Evolutionary conservation across 1,140 invertebrate species (phyloP).

Genomic region (Drosophila ambigua): DNA sequence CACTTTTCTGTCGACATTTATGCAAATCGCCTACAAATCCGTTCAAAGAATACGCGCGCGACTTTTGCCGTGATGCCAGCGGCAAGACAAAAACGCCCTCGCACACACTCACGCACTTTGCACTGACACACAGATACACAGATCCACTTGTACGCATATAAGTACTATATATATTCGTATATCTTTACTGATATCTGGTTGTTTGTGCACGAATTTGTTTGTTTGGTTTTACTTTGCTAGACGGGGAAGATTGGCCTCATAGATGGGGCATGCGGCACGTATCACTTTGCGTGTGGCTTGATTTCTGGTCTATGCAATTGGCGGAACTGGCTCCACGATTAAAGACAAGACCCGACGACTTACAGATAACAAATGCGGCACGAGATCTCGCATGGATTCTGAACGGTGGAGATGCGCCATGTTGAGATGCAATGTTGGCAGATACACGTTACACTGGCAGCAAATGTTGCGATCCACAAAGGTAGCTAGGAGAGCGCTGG

Average conservation of each 20-base stretch:
- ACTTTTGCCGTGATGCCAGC: constrained; percentile 26
- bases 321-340: constrained; percentile 7
- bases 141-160: constrained; percentile 19
- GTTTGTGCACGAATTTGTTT: constrained; percentile 48
- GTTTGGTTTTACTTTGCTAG: constrained; percentile 36
- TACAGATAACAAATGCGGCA: constrained; percentile 76
- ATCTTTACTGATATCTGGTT: constrained; percentile 5
- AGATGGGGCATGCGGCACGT: constrained; percentile 8
- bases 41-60: constrained; percentile 5
- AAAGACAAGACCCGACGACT: constrained; percentile 62
- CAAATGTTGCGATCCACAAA: constrained; percentile 59
- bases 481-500: constrained; percentile 6
- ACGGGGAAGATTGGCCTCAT: constrained; percentile 12
- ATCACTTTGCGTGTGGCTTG: too few relatives aligned
- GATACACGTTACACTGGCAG: constrained; percentile 49
- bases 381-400: constrained; percentile 53
- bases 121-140: constrained; percentile 23
- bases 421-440: constrained; percentile 63
- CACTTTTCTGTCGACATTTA: constrained; percentile 9
- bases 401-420: constrained; percentile 43
- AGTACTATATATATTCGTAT: constrained; percentile 1
- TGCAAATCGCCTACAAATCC: constrained; percentile 9
- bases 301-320: too few relatives aligned
- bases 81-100: constrained; percentile 26
- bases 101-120: constrained; percentile 15